A percentile compares a stretch with the other conserved stretches of the same genome.
These are phyloP conservation scores for Gryllus bimaculatus DNA, from an alignment of 1,140 invertebrate genomes.

Conservation along the genomic window DNA sequence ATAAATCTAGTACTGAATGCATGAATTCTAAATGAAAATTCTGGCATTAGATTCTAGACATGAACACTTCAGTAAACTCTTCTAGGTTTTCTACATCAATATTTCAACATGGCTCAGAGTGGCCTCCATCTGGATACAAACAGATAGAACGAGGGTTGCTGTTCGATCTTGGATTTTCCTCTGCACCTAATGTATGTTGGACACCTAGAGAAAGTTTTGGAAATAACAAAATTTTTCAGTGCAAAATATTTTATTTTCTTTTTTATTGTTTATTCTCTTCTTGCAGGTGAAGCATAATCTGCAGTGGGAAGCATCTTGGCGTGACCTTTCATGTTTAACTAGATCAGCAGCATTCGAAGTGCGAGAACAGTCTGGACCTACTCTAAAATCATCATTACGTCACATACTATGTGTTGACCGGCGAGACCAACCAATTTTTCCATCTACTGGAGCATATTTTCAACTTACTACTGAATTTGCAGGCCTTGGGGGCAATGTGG, in stretches of 20 bases:
- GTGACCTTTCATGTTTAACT: slow-evolving; percentile 57
- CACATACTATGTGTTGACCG: slow-evolving; percentile 69
- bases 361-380: slow-evolving; percentile 72
- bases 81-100: slow-evolving; percentile 53
- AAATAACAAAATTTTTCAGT: neutral
- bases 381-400: slow-evolving; percentile 72
- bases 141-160: slow-evolving; percentile 52
- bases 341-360: slow-evolving; percentile 61
- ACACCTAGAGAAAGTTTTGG: neutral
- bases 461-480: slow-evolving; percentile 68
- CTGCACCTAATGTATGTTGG: slow-evolving; percentile 30
- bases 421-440: slow-evolving; percentile 69
- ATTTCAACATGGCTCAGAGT: slow-evolving; percentile 63
- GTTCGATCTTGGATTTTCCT: slow-evolving; percentile 53
- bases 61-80: slow-evolving; percentile 19
- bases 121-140: slow-evolving; percentile 70
- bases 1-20: too few relatives aligned
- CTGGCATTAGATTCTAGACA: too few relatives aligned
- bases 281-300: slow-evolving; percentile 63
- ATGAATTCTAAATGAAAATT: too few relatives aligned
- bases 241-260: neutral
- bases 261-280: neutral
- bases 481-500: slow-evolving; percentile 77
- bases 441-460: slow-evolving; percentile 55
- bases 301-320: slow-evolving; percentile 71